Evolutionary conservation across 2,888 invertebrate genomes (phyloP).

Genomic region (Muschampia plurimacula): DNA sequence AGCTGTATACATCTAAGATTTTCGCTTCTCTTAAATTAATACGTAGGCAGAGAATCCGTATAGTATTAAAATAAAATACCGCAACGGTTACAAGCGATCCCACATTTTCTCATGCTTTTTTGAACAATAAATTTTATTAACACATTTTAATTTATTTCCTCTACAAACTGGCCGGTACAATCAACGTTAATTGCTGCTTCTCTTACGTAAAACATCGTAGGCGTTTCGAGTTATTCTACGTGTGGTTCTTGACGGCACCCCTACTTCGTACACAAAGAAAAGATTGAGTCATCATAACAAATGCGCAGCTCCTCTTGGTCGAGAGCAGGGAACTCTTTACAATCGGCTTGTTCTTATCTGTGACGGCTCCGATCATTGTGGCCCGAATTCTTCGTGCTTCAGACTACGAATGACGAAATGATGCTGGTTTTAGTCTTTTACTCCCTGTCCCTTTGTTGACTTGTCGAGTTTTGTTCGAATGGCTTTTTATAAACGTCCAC

Average conservation of each 20-base stretch:
- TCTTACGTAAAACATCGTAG: constrained; percentile 69
- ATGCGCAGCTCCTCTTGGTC: constrained; percentile 70
- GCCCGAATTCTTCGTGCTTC: constrained; percentile 74
- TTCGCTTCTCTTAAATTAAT: constrained; percentile 59
- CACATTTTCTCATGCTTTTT: constrained; percentile 70
- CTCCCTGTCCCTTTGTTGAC: constrained; percentile 76
- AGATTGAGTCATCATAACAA: constrained; percentile 85
- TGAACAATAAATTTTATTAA: constrained; percentile 80
- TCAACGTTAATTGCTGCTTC: constrained; percentile 80
- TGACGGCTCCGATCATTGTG: constrained; percentile 80
- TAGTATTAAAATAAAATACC: constrained; percentile 57
- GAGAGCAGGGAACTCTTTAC: constrained; percentile 74
- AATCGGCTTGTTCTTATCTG: constrained; percentile 80
- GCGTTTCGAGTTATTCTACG: constrained; percentile 62
- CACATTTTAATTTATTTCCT: constrained; percentile 76
- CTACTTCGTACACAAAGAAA: constrained; percentile 74
- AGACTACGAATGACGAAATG: constrained; percentile 73
- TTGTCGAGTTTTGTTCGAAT: constrained; percentile 75
- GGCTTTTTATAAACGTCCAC: constrained; percentile 75
- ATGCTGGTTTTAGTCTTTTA: constrained; percentile 73
- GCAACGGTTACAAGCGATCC: constrained; percentile 67
- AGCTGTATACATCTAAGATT: constrained; percentile 62
- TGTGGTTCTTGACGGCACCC: constrained; percentile 59
- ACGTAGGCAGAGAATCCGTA: constrained; percentile 58
- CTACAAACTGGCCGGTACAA: constrained; percentile 66